Evolutionary conservation across 2,797 vertebrate genomes (phyloP), one percentile per base, ranked within the genome.

Genomic region (Alectoris magna): DNA sequence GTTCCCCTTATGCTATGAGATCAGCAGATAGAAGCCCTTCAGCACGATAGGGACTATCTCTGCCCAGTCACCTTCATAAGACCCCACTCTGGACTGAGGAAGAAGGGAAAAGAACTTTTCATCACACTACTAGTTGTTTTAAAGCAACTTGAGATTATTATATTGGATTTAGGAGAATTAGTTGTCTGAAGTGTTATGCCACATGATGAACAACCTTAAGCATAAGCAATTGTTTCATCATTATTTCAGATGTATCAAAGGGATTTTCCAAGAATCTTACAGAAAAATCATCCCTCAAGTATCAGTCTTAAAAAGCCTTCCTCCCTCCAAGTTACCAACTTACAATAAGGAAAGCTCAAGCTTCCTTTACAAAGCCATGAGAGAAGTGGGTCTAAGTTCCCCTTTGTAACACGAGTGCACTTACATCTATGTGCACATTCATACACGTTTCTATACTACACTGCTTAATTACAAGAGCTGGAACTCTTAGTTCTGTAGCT

Each of bases 381-480:
- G 49, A 46, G 7, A 53, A 49, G 66, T 5, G 34, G 10, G 15
- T 24, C 23, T 31, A 7, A 72, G n/a, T 3, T 64, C 9, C 6
- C 12, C 23, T 55, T n/a, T 22, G 14, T 17, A 72, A 72, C 14
- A 11, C 3, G 0, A 71, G 21, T 15, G 19, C 1, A 12, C 4
- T 8, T 6, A 36, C 4, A 0, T 7, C 18, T 1, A 2, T 5
- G 51, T 38, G 31, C 31, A 48, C 34, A 60, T 7, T 4, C 14
- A 13, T 2, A 12, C 3, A 4, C 7, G 46, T 29, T 31, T 9
- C n/a, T 27, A 36, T 10, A 24, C 19, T 46, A 11, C 53, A 24
- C 55, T 34, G 3, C 46, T 71, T 55, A 55, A 55, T 55, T 53
- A n/a, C 8, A 29, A 0, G 13, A 67, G 24, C 48, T 69, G 31